A percentile compares a stretch with the other conserved stretches of the same genome.
These are phyloP conservation scores for Mongoloraphidia duomilia DNA, from an alignment of 2,888 invertebrate species.

Conservation along the genomic window DNA sequence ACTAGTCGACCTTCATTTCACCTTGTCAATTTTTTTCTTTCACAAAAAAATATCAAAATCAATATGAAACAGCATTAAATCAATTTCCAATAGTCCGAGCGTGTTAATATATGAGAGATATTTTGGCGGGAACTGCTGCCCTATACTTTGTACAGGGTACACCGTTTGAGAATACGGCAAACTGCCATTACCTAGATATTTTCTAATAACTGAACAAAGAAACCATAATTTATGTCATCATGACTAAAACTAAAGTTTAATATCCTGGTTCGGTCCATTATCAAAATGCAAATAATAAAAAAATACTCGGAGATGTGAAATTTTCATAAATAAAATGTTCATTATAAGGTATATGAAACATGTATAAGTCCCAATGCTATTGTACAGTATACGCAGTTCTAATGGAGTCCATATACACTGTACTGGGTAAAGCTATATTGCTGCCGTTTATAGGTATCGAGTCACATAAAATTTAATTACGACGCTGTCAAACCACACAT, in stretches of 20 bases:
- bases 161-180: constrained; percentile 3
- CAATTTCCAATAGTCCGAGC: too few relatives aligned
- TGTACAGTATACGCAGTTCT: constrained; percentile 23
- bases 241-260: constrained; percentile 18
- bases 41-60: background rate
- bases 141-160: background rate
- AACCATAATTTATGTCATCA: constrained; percentile 13
- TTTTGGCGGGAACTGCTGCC: constrained; percentile 6
- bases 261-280: constrained; percentile 3
- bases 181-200: constrained; percentile 2
- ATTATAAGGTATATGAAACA: constrained; percentile 12
- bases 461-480: constrained; percentile 17
- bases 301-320: constrained; percentile 2
- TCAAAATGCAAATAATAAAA: background rate
- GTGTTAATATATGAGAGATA: too few relatives aligned
- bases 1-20: constrained; percentile 3
- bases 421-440: constrained; percentile 16
- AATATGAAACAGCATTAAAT: too few relatives aligned
- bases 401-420: constrained; percentile 33
- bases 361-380: constrained; percentile 14
- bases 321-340: constrained; percentile 6
- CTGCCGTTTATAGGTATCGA: background rate
- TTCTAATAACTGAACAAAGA: constrained; percentile 15
- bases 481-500: constrained; percentile 9
- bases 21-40: constrained; percentile 1